Percentiles rank a stretch among this genome's conserved stretches.
Evolutionary conservation across 2,888 invertebrate species (phyloP).

Genomic region (Tachina lurida): DNA sequence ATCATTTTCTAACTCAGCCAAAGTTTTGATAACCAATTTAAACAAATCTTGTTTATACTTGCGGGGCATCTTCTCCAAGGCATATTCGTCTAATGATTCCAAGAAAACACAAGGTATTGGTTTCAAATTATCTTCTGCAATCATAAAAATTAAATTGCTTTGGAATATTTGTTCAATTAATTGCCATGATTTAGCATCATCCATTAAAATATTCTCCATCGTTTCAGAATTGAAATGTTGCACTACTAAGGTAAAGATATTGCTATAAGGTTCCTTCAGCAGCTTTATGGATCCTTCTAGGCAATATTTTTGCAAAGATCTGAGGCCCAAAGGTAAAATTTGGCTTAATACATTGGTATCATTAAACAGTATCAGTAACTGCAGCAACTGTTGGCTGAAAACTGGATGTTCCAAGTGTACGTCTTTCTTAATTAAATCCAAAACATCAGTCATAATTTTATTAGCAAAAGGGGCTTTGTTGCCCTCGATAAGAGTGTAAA

Average conservation of each 20-base stretch:
- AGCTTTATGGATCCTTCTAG: slow-evolving; percentile 67
- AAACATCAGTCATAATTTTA: slow-evolving; percentile 73
- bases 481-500: slow-evolving; percentile 85
- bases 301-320: slow-evolving; percentile 70
- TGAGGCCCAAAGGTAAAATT: slow-evolving; percentile 75
- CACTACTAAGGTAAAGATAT: slow-evolving; percentile 84
- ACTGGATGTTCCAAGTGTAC: slow-evolving; percentile 69
- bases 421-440: slow-evolving; percentile 73
- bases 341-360: slow-evolving; percentile 73
- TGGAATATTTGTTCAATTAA: slow-evolving; percentile 85
- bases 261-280: slow-evolving; percentile 84
- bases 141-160: slow-evolving; percentile 82
- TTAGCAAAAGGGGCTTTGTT: slow-evolving; percentile 73
- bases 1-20: slow-evolving; percentile 85
- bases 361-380: slow-evolving; percentile 76
- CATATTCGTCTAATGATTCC: slow-evolving; percentile 75
- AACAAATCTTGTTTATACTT: slow-evolving; percentile 84
- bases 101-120: slow-evolving; percentile 80
- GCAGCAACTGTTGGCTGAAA: slow-evolving; percentile 74
- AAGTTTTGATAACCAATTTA: slow-evolving; percentile 84
- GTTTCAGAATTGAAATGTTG: slow-evolving; percentile 85
- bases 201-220: slow-evolving; percentile 80
- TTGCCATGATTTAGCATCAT: slow-evolving; percentile 84
- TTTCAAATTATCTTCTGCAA: slow-evolving; percentile 75
- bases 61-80: slow-evolving; percentile 83